These are phyloP conservation scores for Drosophila seguyi DNA, from an alignment of 1,140 invertebrate species.

Conservation along the genomic window DNA sequence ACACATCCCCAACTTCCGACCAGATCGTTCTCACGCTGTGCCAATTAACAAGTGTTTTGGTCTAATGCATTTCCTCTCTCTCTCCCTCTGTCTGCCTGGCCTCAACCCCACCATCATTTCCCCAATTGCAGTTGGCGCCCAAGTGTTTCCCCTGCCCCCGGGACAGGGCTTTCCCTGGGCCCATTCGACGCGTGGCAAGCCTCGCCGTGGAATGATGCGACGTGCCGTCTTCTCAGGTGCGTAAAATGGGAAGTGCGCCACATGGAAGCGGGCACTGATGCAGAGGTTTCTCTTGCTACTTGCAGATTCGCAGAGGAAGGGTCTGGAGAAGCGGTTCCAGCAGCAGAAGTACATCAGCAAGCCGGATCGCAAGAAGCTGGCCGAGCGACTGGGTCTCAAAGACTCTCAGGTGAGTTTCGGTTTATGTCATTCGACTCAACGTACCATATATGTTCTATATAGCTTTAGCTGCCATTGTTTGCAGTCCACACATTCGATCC, in stretches of 20 bases:
- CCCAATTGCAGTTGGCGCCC: conserved; percentile 83
- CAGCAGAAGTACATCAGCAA: conserved; percentile 99
- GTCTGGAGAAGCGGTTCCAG: conserved; percentile 97
- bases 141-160: conserved; percentile 89
- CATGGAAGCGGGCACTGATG: neutral
- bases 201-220: conserved; percentile 96
- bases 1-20: conserved; percentile 20
- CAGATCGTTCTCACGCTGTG: conserved; percentile 38
- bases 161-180: conserved; percentile 91
- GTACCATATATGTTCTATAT: neutral
- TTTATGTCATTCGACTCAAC: neutral
- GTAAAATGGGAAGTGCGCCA: conserved; percentile 32
- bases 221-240: conserved; percentile 91
- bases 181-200: conserved; percentile 91
- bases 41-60: conserved; percentile 76
- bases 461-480: neutral
- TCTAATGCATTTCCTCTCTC: conserved; percentile 60
- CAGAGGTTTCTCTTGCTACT: conserved; percentile 85
- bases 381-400: conserved; percentile 97
- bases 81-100: conserved; percentile 9
- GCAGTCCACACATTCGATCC: neutral
- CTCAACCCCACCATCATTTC: neutral
- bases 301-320: conserved; percentile 96
- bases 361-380: conserved; percentile 97
- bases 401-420: conserved; percentile 93